These are phyloP conservation scores for Siniperca obscura DNA, from an alignment of 2,797 vertebrate species.

Conservation along the genomic window DNA sequence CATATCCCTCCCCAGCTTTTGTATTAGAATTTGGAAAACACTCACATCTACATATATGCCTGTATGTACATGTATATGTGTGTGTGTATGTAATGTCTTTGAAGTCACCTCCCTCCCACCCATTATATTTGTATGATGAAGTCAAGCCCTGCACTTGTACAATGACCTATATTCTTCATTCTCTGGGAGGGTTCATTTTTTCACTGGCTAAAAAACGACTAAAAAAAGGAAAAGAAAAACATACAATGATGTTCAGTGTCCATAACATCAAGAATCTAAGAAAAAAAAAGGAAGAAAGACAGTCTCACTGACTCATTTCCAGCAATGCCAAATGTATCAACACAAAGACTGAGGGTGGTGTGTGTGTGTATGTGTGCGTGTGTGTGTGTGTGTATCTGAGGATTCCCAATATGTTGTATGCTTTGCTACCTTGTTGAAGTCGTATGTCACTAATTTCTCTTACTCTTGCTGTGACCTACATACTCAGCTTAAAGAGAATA, in stretches of 20 bases:
- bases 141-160: conserved; percentile 11
- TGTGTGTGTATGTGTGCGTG: background rate
- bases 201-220: background rate
- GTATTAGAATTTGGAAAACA: background rate
- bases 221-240: background rate
- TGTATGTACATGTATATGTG: background rate
- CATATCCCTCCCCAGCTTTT: no score
- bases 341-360: background rate
- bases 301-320: background rate
- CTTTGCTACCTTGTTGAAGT: conserved; percentile 13
- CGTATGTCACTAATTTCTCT: conserved; percentile 16
- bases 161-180: conserved; percentile 26
- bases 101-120: conserved; percentile 4
- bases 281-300: background rate
- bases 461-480: conserved; percentile 36
- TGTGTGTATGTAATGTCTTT: background rate
- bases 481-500: conserved; percentile 14
- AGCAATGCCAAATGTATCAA: background rate
- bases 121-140: conserved; percentile 29
- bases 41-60: background rate
- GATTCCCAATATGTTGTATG: background rate
- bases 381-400: background rate
- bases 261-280: background rate
- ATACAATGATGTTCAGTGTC: background rate
- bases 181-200: conserved; percentile 7